Evolutionary conservation across 2,797 vertebrate species (phyloP).

Genomic region (Halcyon chelicuti): DNA sequence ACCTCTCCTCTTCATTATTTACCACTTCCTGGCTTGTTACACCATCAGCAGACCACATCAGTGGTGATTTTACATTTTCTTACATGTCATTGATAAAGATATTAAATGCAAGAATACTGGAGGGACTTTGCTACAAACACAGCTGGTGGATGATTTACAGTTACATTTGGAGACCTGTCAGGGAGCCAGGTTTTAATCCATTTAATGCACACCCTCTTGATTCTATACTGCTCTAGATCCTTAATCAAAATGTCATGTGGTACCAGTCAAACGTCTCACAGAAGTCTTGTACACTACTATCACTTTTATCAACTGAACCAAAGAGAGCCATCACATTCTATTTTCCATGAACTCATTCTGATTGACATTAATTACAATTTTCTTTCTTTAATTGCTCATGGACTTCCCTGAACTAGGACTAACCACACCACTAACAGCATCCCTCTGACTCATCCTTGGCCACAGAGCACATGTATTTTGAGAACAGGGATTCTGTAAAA

Average conservation of each 20-base stretch:
- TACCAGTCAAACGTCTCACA: constrained; percentile 40
- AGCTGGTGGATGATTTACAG: constrained; percentile 68
- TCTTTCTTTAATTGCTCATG: constrained; percentile 25
- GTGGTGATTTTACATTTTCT: constrained; percentile 43
- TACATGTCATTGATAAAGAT: constrained; percentile 57
- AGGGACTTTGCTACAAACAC: constrained; percentile 52
- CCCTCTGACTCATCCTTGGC: background rate
- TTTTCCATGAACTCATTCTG: constrained; percentile 52
- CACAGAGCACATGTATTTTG: background rate
- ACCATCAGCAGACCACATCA: constrained; percentile 12
- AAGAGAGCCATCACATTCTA: constrained; percentile 45
- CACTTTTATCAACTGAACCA: constrained; percentile 40
- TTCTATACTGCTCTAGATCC: constrained; percentile 61
- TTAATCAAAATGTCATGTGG: constrained; percentile 63
- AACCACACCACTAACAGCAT: background rate
- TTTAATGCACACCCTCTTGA: constrained; percentile 56
- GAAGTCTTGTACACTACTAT: constrained; percentile 25
- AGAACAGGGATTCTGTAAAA: background rate
- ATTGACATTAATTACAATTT: constrained; percentile 51
- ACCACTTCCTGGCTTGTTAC: background rate
- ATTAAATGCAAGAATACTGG: constrained; percentile 52
- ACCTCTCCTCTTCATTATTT: constrained; percentile 19
- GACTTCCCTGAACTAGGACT: background rate
- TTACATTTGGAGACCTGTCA: constrained; percentile 68
- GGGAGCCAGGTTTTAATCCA: constrained; percentile 67